A percentile compares a stretch with the other conserved stretches of the same genome.
Conservation (phyloP, 2,888 invertebrate genomes). For the Rhagonycha fulva region DNA sequence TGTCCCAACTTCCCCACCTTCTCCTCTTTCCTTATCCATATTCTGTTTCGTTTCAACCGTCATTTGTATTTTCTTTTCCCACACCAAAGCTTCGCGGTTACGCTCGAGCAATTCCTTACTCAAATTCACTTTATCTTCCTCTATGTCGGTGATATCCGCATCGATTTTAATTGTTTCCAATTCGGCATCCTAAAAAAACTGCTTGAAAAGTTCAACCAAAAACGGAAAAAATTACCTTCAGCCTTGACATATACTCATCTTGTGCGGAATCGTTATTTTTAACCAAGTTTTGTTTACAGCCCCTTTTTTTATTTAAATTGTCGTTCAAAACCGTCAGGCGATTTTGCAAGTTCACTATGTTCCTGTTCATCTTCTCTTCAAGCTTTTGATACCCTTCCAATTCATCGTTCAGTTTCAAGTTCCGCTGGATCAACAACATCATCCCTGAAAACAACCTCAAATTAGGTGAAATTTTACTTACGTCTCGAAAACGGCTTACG, state of each 20-base stretch:
- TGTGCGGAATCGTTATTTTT: conserved; percentile 61
- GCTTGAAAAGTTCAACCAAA: neutral
- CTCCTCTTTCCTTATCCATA: conserved; percentile 66
- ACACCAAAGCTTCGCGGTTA: conserved; percentile 72
- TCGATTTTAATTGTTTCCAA: conserved; percentile 68
- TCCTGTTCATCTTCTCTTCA: conserved; percentile 61
- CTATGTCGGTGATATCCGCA: conserved; percentile 68
- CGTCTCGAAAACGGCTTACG: conserved; percentile 57
- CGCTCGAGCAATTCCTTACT: conserved; percentile 66
- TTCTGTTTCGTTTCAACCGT: conserved; percentile 73
- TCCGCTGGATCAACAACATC: conserved; percentile 74
- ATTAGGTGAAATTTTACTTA: neutral
- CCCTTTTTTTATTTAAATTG: conserved; percentile 60
- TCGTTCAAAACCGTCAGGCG: conserved; percentile 64
- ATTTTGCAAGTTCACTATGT: conserved; percentile 64
- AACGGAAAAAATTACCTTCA: conserved; percentile 53
- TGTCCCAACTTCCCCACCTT: conserved; percentile 71
- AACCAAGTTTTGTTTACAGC: conserved; percentile 59
- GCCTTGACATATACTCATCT: conserved; percentile 57
- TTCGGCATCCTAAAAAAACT: conserved; percentile 65
- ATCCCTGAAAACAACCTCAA: conserved; percentile 49
- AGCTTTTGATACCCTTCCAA: conserved; percentile 62
- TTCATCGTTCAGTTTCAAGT: conserved; percentile 69
- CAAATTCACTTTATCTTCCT: conserved; percentile 67
- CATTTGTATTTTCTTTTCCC: conserved; percentile 80